These are phyloP conservation scores for Lordiphosa clarofinis DNA, from an alignment of 1,140 invertebrate species.

Conservation along the genomic window DNA sequence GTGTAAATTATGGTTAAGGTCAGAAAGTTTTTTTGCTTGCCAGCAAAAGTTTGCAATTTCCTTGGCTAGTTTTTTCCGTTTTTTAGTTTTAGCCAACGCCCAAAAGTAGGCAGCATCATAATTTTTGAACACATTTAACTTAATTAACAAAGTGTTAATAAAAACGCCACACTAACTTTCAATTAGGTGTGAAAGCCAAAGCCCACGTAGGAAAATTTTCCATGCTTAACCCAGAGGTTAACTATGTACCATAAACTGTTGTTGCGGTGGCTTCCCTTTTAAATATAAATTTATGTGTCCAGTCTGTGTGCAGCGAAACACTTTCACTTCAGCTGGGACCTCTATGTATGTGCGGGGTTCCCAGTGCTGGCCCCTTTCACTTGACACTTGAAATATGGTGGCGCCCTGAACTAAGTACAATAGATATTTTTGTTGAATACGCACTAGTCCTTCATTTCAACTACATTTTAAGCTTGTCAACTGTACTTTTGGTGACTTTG, in stretches of 20 bases:
- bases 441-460: neutral
- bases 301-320: conserved; percentile 30
- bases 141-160: conserved; percentile 73
- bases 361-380: conserved; percentile 4
- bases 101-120: conserved; percentile 38
- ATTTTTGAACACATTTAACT: conserved; percentile 69
- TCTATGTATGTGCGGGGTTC: neutral
- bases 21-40: conserved; percentile 54
- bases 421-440: neutral
- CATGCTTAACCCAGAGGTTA: conserved; percentile 35
- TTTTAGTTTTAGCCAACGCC: conserved; percentile 1
- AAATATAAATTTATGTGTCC: conserved; percentile 71
- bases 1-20: conserved; percentile 78
- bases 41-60: conserved; percentile 26
- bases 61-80: conserved; percentile 24
- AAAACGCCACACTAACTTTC: conserved; percentile 70
- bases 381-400: conserved; percentile 68
- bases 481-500: conserved; percentile 1
- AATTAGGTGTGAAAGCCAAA: conserved; percentile 38
- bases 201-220: conserved; percentile 8
- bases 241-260: conserved; percentile 51
- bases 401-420: conserved; percentile 28
- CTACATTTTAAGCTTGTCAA: conserved; percentile 17
- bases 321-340: conserved; percentile 53
- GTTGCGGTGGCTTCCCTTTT: conserved; percentile 41